These are phyloP conservation scores for Salvelinus fontinalis DNA, from an alignment of 2,113 vertebrate genomes.

Conservation along the genomic window DNA sequence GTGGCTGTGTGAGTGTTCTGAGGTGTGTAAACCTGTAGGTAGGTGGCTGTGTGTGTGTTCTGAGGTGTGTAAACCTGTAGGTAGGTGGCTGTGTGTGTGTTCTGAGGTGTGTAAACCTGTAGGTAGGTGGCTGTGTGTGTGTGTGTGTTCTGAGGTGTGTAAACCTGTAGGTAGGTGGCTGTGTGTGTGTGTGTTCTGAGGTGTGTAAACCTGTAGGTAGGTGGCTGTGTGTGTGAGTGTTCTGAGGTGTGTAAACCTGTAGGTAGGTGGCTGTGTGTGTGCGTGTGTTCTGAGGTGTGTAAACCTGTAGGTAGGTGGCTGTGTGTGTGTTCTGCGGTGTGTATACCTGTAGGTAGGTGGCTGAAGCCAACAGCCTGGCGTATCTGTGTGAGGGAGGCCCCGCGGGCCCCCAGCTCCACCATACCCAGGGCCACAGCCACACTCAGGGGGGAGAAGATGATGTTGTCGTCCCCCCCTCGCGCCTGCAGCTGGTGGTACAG, in stretches of 20 bases:
- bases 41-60: not conserved
- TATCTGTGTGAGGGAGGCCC: slow-evolving; percentile 88
- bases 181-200: no score
- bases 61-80: no score
- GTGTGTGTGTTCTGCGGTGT: not conserved
- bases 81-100: no score
- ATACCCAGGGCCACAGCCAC: slow-evolving; percentile 88
- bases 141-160: no score
- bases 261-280: not conserved
- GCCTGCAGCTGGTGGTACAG: slow-evolving; percentile 90
- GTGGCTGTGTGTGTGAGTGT: not conserved
- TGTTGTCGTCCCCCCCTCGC: slow-evolving; percentile 86
- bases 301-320: not conserved
- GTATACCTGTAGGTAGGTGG: slow-evolving; percentile 81
- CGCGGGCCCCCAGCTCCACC: slow-evolving; percentile 91
- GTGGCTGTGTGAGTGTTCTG: no score
- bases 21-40: no score
- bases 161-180: no score
- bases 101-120: no score
- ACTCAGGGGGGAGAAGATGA: slow-evolving; percentile 93
- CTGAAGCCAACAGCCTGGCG: slow-evolving; percentile 87
- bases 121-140: no score
- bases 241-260: no score
- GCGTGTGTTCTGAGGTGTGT: no score
- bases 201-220: not conserved